phyloP scores from a whole-genome alignment of 2,888 invertebrate genomes.

The Drosophila multiciliata region DNA sequence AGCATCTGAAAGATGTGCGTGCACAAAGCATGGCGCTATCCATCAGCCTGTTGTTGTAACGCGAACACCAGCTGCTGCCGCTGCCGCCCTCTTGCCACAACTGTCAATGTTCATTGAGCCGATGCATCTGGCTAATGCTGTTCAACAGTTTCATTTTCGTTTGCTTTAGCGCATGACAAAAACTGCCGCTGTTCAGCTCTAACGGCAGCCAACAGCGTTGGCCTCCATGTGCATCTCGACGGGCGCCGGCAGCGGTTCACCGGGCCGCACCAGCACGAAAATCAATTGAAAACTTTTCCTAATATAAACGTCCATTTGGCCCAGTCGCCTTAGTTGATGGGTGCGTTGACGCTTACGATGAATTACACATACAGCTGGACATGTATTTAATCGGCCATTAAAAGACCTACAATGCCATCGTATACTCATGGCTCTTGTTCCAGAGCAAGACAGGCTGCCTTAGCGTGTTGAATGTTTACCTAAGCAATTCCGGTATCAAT shows the following conservation, averaged over 20 bases:
- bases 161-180: slow-evolving; percentile 82
- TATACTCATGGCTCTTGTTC: no score
- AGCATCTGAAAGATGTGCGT: slow-evolving; percentile 82
- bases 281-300: slow-evolving; percentile 80
- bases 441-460: no score
- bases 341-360: no score
- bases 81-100: slow-evolving; percentile 37
- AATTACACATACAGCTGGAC: no score
- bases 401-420: no score
- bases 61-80: slow-evolving; percentile 81
- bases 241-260: slow-evolving; percentile 70
- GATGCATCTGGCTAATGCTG: slow-evolving; percentile 82
- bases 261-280: slow-evolving; percentile 82
- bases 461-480: no score
- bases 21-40: slow-evolving; percentile 69
- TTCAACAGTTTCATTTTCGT: slow-evolving; percentile 83
- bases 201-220: slow-evolving; percentile 13
- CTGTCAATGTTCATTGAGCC: slow-evolving; percentile 78
- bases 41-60: slow-evolving; percentile 72
- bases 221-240: slow-evolving; percentile 65
- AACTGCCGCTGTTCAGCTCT: slow-evolving; percentile 48
- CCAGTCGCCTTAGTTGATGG: no score
- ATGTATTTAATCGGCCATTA: no score
- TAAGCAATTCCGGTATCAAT: no score
- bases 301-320: slow-evolving; percentile 66